These are phyloP conservation scores for Anolis carolinensis DNA, from an alignment of 2,113 vertebrate species.

Conservation along the genomic window DNA sequence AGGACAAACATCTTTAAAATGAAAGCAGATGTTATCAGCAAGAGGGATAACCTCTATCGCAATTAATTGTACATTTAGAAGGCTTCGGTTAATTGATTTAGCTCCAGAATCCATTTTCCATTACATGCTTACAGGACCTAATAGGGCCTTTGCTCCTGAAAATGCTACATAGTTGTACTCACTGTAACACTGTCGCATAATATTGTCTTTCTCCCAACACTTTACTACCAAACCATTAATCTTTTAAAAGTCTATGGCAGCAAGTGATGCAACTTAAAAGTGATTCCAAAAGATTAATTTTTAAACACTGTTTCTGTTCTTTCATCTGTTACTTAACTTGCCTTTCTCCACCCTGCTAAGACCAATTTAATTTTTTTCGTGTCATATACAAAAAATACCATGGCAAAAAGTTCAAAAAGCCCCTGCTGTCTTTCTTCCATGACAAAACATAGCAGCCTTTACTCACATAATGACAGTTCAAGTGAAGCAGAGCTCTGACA, in stretches of 20 bases:
- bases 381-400: not conserved
- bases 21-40: not conserved
- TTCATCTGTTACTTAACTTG: not conserved
- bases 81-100: slow-evolving; percentile 18
- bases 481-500: slow-evolving; percentile 2
- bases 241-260: not conserved
- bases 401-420: not conserved
- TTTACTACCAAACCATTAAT: not conserved
- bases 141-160: not conserved
- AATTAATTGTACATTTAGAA: slow-evolving; percentile 13
- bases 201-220: not conserved
- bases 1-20: slow-evolving; percentile 1
- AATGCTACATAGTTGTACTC: not conserved
- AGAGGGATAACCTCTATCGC: not conserved
- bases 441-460: slow-evolving; percentile 7
- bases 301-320: not conserved
- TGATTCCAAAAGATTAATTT: not conserved
- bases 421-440: not conserved
- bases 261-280: not conserved
- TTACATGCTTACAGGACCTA: not conserved
- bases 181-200: not conserved
- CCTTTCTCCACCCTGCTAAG: slow-evolving; percentile 6
- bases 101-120: not conserved
- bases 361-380: not conserved
- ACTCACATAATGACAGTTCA: not conserved